These are phyloP conservation scores for Marronus borbonicus DNA, from an alignment of 2,888 invertebrate species.

Conservation along the genomic window DNA sequence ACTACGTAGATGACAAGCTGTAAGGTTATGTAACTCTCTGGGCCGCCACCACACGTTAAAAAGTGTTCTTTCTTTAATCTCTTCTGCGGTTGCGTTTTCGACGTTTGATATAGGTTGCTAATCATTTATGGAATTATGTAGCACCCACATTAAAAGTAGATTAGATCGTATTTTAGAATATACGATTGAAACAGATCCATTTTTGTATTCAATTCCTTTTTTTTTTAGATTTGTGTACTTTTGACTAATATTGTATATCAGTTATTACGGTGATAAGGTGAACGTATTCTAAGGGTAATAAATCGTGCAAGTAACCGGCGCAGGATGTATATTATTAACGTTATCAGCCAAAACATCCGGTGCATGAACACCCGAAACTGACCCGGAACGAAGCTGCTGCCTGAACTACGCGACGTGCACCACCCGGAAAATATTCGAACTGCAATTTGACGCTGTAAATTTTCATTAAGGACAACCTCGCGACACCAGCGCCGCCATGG, in stretches of 20 bases:
- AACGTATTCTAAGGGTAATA: slow-evolving; percentile 29
- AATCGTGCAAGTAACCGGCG: slow-evolving; percentile 29
- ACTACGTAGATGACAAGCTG: no score
- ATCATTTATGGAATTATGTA: no score
- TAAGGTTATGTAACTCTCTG: no score
- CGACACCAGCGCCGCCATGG: slow-evolving; percentile 33
- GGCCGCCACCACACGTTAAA: no score
- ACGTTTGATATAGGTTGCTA: no score
- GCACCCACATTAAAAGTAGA: no score
- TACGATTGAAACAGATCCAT: not conserved
- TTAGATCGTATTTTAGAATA: no score
- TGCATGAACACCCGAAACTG: slow-evolving; percentile 41
- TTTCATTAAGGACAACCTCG: slow-evolving; percentile 37
- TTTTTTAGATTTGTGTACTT: slow-evolving; percentile 6
- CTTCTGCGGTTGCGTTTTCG: no score
- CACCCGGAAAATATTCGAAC: slow-evolving; percentile 45
- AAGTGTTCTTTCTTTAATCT: no score
- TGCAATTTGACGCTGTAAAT: slow-evolving; percentile 48
- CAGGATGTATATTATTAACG: slow-evolving; percentile 48
- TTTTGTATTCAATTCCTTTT: not conserved
- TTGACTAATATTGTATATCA: slow-evolving; percentile 23
- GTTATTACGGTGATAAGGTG: slow-evolving; percentile 32
- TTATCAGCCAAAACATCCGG: slow-evolving; percentile 43
- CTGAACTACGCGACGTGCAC: slow-evolving; percentile 20
- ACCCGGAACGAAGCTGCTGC: slow-evolving; percentile 37